Evolutionary conservation across 1,140 invertebrate genomes (phyloP), one percentile per base, ranked within the genome.

Genomic region (Sycobia sp.): DNA sequence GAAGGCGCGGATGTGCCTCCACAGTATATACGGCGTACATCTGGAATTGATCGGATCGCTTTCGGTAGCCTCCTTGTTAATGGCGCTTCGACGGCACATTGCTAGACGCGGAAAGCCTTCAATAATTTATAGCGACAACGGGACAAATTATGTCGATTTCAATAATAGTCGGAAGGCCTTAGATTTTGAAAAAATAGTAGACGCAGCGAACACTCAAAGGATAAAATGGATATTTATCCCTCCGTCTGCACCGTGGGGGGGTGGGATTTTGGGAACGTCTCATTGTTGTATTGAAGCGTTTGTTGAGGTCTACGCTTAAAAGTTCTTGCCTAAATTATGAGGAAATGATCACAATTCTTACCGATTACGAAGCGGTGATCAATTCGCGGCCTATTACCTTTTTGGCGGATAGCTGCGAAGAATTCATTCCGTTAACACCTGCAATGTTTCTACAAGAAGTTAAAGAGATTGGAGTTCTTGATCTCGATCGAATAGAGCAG

Each of bases 171-270:
- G n/a, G n/a, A n/a, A n/a, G n/a, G n/a, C n/a, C n/a, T n/a, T n/a
- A n/a, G n/a, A n/a, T n/a, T n/a, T n/a, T n/a, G n/a, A n/a, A n/a
- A n/a, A n/a, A n/a, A n/a, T n/a, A n/a, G n/a, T n/a, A n/a, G n/a
- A n/a, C n/a, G n/a, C n/a, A n/a, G n/a, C n/a, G n/a, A n/a, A n/a
- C n/a, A n/a, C n/a, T n/a, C n/a, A n/a, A n/a, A n/a, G n/a, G n/a
- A n/a, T n/a, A n/a, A n/a, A n/a, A 72, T 79, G 73, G 72, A 64
- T 63, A 18, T 78, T 81, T 61, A 76, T 73, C 60, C 74, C 73
- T 9, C 73, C 78, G 4, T 51, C 68, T 13, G 71, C 76, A 2
- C 51, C 77, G 4, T 27, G 54, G 63, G 77, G 76, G 76, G 75
- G 71, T n/a, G 71, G 73, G 72, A 11, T 74, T 41, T 34, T 78